Base-by-base conservation (phyloP, 2,888 invertebrate species). In the Nipponacmea schrenckii region DNA sequence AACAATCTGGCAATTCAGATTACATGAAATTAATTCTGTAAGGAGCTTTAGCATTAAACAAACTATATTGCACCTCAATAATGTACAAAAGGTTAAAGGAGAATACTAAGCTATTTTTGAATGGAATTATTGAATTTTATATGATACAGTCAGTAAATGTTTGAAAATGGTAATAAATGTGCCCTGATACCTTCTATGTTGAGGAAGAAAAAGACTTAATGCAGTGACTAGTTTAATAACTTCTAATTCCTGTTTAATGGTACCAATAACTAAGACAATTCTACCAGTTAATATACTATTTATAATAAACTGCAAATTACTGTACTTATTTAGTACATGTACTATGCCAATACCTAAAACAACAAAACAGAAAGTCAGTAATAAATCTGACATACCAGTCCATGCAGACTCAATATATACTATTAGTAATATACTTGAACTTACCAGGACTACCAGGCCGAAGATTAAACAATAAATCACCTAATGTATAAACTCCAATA, bases 271-370 rank as follows among this genome's bases (percentile, higher is more conserved):
- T 66, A 86, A 75, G 14, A 87, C 83, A 8, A 86, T 81, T 69
- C 87, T 77, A 15, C 88, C 87, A 64, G 80, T 80, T 75, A 88
- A 79, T 64, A 88, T 75, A 62, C 85, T 84, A 76, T 80, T 84
- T 27, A 86, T 70, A 20, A 86, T 74, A 74, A 85, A 82, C 31
- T 81, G 81, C 20, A 83, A 76, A 71, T 81, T 79, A 66, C 78
- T 76, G 74, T 83, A 85, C 44, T 73, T 76, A 17, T 66, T 70
- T 17, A 84, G 64, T 15, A 87, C 76, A 64, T 81, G 81, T 65
- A 79, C 72, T 44, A 87, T 68, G 15, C 83, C 80, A 67, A 77
- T 77, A 66, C 84, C 87, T 85, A 78, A 12, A 74, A 72, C 1
- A 39, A 68, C 20, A 50, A 20, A 50, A 50, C 50, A 50, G n/a